A percentile compares a stretch with the other conserved stretches of the same genome.
Conservation (phyloP, 2,113 vertebrate species). For the Ardeotis arabs region DNA sequence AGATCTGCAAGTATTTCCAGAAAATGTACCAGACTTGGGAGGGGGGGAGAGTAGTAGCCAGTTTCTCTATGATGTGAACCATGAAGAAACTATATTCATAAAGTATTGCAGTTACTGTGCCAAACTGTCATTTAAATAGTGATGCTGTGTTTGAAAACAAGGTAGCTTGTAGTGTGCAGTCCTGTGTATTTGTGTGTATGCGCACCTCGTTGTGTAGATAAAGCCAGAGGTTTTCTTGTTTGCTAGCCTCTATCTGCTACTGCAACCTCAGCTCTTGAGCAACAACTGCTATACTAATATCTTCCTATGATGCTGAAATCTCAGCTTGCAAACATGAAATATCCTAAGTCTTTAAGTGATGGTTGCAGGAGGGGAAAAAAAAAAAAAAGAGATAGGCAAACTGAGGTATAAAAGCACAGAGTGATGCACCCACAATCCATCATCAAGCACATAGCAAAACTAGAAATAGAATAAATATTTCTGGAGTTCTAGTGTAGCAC, state of each 20-base stretch:
- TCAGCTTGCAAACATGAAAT: neutral
- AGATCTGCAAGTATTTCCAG: neutral
- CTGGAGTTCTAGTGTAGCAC: neutral
- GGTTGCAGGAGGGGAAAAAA: neutral
- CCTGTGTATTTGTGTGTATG: neutral
- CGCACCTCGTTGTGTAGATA: neutral
- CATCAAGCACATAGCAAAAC: rapidly evolving
- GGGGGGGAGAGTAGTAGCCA: neutral
- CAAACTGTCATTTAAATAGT: neutral
- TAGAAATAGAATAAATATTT: neutral
- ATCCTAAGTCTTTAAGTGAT: neutral
- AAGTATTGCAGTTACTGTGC: neutral
- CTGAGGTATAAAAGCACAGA: neutral
- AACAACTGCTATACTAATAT: neutral
- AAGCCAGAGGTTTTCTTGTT: neutral
- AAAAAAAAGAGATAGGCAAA: neutral
- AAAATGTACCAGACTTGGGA: neutral
- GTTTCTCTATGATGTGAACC: neutral
- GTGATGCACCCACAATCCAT: neutral
- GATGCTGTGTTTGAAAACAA: neutral
- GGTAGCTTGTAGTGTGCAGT: neutral
- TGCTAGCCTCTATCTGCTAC: neutral
- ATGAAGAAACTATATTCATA: neutral
- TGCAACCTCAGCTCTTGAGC: neutral
- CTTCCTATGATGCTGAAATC: neutral